A percentile compares a stretch with the other conserved stretches of the same genome.
Evolutionary conservation across 2,888 invertebrate species (phyloP).

Genomic region (Thymelicus sylvestris): DNA sequence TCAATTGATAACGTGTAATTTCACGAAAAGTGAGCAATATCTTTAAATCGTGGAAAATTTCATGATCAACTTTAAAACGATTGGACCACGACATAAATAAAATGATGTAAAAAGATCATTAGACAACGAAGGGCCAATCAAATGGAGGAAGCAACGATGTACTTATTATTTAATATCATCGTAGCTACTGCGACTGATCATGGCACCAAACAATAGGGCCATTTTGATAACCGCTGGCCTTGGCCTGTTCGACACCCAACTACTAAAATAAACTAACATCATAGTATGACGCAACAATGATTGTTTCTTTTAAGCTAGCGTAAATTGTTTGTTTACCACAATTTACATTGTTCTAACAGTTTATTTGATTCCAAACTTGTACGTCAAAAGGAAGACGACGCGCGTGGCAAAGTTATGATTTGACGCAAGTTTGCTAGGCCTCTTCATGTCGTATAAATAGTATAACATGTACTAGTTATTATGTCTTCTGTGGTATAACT

Average conservation of each 20-base stretch:
- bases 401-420: no score
- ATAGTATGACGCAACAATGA: constrained; percentile 8
- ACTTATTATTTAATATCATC: not conserved
- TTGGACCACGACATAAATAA: not conserved
- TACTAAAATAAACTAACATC: constrained; percentile 16
- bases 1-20: no score
- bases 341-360: not conserved
- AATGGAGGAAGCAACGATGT: not conserved
- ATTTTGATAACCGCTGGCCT: constrained; percentile 54
- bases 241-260: constrained; percentile 40
- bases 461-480: no score
- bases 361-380: not conserved
- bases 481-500: no score
- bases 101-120: not conserved
- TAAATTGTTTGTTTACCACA: not conserved
- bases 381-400: not conserved
- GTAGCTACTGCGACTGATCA: not conserved
- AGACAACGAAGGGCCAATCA: not conserved
- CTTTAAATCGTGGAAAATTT: no score
- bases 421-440: no score
- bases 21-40: no score
- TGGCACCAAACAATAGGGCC: constrained; percentile 52
- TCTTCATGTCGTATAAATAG: no score
- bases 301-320: not conserved
- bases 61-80: no score